Evolutionary conservation across 2,888 invertebrate genomes (phyloP), one percentile per base, ranked within the genome.

Genomic region (Athalia circularis): DNA sequence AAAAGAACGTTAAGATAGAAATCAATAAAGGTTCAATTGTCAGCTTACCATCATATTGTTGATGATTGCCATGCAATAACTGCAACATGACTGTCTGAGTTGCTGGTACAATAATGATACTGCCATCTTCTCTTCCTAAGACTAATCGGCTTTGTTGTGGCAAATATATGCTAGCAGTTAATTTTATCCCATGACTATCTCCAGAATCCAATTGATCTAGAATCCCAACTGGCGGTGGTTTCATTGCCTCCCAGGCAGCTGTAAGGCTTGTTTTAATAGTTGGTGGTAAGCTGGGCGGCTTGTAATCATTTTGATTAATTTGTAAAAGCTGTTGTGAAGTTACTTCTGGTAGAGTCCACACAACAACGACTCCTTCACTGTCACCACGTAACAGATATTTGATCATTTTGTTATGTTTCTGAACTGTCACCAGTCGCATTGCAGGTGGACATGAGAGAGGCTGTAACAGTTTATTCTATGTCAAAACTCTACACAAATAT

Each of bases 11-110:
- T 5, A 79, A 78, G 82, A 84, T 74, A 62, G 48, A 50, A 52
- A 47, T 78, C 13, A 61, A 47, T 61, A 45, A 75, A 54, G 29
- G 77, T 68, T 15, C 52, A 52, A 29, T 29, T 29, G 29, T 29
- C 29, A 29, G 29, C 29, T 29, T 29, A 95, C 95, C 95, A 85
- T 94, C 94, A 81, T 93, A 93, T 83, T 96, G 95, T 86, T 97
- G 97, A 90, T 97, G 96, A 81, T 93, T 95, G 5, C 97, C 97
- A 84, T 97, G 96, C 78, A 99, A 91, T 77, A 99, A 90, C 86
- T 99, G 98, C 82, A 98, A 91, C 93, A 97, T 97, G 4, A 99
- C 96, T 0, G 98, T 98, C 87, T 98, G 98, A 0, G 98, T 97
- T 0, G 98, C 99, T 45, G 98, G 97, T 72, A 98, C 96, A 80